Percentiles rank a stretch among this genome's conserved stretches.
phyloP scores from a whole-genome alignment of 2,888 invertebrate genomes.

The Luperina testacea region DNA sequence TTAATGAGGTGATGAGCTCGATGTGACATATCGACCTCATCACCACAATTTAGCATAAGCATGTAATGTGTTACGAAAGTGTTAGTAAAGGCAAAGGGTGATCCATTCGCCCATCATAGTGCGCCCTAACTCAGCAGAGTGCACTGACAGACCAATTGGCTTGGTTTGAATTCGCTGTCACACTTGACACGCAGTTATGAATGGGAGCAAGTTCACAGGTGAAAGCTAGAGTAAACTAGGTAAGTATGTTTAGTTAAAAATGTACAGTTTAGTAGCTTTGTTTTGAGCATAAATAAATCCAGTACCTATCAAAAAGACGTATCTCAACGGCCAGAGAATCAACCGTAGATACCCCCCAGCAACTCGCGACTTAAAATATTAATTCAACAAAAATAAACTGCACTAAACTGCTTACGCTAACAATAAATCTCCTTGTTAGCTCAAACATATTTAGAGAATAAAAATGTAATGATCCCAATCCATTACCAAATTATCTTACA shows the following conservation, averaged over 20 bases:
- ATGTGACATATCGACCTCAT: background rate
- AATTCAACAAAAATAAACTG: conserved; percentile 14
- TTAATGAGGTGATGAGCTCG: background rate
- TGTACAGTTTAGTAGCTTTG: background rate
- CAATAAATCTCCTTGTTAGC: conserved; percentile 48
- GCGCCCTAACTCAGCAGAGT: conserved; percentile 60
- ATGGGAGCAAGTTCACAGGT: background rate
- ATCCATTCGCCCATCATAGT: conserved; percentile 32
- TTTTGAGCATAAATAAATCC: background rate
- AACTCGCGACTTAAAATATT: background rate
- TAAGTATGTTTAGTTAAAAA: background rate
- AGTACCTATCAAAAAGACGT: background rate
- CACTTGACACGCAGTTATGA: conserved; percentile 53
- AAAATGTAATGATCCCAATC: conserved; percentile 83
- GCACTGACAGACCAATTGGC: conserved; percentile 81
- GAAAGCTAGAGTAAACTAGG: too few species aligned
- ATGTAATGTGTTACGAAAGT: background rate
- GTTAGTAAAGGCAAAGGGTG: conserved; percentile 61
- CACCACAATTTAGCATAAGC: background rate
- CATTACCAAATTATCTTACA: conserved; percentile 88
- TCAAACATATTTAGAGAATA: conserved; percentile 70
- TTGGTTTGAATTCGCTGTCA: conserved; percentile 76
- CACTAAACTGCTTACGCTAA: conserved; percentile 25
- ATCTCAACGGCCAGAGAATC: background rate
- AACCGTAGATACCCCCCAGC: background rate